phyloP scores from a whole-genome alignment of 2,888 invertebrate species.

The Apocheima hispidaria region DNA sequence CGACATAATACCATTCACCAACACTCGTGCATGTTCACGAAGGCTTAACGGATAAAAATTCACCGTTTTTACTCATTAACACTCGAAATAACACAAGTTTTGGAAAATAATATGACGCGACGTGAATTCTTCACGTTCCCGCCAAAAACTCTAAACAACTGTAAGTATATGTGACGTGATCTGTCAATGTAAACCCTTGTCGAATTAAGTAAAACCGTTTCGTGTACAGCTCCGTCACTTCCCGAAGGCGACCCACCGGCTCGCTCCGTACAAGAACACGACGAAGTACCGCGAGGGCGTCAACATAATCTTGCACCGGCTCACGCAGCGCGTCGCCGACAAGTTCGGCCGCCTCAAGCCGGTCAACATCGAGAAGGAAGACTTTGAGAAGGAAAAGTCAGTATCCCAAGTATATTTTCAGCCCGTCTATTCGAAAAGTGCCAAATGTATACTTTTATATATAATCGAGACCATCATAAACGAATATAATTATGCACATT shows the following conservation, averaged over 20 bases:
- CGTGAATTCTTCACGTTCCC: too few relatives aligned
- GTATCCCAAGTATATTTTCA: conserved; percentile 31
- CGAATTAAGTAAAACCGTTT: neutral
- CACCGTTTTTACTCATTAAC: too few relatives aligned
- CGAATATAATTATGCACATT: too few relatives aligned
- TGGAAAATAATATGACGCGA: too few relatives aligned
- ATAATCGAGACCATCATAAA: too few relatives aligned
- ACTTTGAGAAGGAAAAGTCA: conserved; percentile 88
- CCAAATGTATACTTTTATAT: too few relatives aligned
- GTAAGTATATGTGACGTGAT: neutral
- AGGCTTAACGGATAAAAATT: too few relatives aligned
- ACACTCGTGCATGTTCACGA: too few relatives aligned
- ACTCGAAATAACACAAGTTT: too few relatives aligned
- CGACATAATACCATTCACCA: too few relatives aligned
- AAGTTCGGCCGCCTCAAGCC: conserved; percentile 90
- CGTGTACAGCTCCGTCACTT: conserved; percentile 84
- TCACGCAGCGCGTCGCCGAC: conserved; percentile 90
- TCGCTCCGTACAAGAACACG: conserved; percentile 87
- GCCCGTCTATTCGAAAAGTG: too few relatives aligned
- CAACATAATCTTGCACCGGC: conserved; percentile 69
- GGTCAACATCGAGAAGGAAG: conserved; percentile 88
- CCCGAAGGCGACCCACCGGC: conserved; percentile 85
- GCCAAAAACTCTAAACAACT: too few relatives aligned
- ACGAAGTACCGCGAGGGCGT: conserved; percentile 87
- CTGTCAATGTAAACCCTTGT: neutral